phyloP scores from a whole-genome alignment of 2,888 invertebrate genomes.

The Volucella bombylans region DNA sequence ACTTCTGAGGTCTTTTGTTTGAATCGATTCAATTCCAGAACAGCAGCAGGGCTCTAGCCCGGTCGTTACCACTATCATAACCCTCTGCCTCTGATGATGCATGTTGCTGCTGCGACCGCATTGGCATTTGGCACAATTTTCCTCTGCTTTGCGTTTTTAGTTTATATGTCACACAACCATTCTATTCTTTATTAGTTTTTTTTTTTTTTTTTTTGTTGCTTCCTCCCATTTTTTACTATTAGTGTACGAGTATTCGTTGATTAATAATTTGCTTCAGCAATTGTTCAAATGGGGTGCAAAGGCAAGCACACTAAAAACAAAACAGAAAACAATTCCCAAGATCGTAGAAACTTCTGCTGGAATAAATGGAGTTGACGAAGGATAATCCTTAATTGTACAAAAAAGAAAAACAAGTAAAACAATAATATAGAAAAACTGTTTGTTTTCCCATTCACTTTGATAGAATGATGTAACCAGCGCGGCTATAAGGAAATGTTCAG shows the following conservation, averaged over 20 bases:
- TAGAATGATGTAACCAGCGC: too few species aligned
- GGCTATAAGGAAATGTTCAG: too few species aligned
- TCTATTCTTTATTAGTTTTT: background rate
- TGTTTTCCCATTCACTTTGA: too few species aligned
- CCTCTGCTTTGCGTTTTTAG: conserved; percentile 53
- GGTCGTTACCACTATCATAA: conserved; percentile 20
- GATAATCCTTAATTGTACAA: conserved; percentile 59
- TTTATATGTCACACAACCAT: conserved; percentile 53
- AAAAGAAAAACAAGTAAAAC: conserved; percentile 16
- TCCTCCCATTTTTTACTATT: background rate
- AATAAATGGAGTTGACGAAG: conserved; percentile 46
- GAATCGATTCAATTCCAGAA: conserved; percentile 53
- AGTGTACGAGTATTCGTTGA: conserved; percentile 52
- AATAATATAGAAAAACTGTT: too few species aligned
- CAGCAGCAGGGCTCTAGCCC: background rate
- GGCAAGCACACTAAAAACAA: conserved; percentile 1
- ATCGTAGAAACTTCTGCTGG: conserved; percentile 15
- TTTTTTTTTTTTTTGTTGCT: conserved; percentile 3
- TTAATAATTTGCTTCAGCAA: conserved; percentile 65
- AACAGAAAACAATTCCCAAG: conserved; percentile 27
- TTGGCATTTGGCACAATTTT: conserved; percentile 69
- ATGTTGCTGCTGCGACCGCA: conserved; percentile 33
- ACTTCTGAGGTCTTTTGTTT: conserved; percentile 54
- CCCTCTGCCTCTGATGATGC: conserved; percentile 27
- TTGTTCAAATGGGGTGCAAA: background rate